Base-by-base conservation (phyloP, 2,113 vertebrate species). In the Neodon shergylaensis region DNA sequence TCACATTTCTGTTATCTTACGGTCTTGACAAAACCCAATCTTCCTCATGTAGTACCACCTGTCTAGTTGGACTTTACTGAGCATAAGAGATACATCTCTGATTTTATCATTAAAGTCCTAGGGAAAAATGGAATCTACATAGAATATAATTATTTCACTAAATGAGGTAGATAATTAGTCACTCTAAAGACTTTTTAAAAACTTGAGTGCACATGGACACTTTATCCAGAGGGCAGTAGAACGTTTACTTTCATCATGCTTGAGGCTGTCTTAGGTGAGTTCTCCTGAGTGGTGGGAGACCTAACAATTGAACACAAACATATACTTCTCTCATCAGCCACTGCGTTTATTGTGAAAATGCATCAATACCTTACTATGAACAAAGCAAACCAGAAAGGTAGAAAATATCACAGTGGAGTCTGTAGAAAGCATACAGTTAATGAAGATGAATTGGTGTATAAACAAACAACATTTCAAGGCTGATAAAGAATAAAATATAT, bases 281-380 rank as follows among this genome's bases (percentile, higher is more conserved):
- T 36, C 13, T 11, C 33, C 85, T 24, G 68, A 58, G 68, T 49
- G 89, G 73, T 82, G 24, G n/a, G 93, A 91, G 58, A 95, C 97
- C 95, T 42, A 70, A 97, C 22, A 95, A 73, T 13, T 52, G 7
- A 94, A n/a, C 49, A 33, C 49, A 44, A 93, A 91, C 58, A 66
- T 83, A 10, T 49, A 93, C 61, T 81, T 86, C 74, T 58, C 24
- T 36, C 17, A 94, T 36, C 42, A 94, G 2, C 58, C 78, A 76
- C 66, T 81, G 76, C 0, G 36, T 1, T 89, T 68, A 89, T 21
- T 14, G 3, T 26, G 49, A 86, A 89, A 96, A 78, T 8, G 83
- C 3, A 91, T 33, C 47, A 19, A 88, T 68, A 7, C 65, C 61
- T 95, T 90, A 0, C 44, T 12, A 52, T 52, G 85, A 86, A 72